Base-by-base conservation (phyloP, 2,888 invertebrate species). In the Physocephala rufipes region DNA sequence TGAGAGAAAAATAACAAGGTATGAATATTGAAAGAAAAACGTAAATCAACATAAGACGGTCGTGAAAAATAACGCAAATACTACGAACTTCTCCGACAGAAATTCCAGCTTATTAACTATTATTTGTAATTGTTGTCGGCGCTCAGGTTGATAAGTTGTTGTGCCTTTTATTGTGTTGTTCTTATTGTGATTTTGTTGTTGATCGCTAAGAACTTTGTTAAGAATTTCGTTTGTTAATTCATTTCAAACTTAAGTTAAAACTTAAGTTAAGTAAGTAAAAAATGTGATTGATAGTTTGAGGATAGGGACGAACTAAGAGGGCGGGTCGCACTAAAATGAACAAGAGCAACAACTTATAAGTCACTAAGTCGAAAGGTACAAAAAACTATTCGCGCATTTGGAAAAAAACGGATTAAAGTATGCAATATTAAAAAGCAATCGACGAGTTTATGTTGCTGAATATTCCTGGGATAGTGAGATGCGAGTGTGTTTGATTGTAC, bases 351-450 rank as follows among this genome's bases (percentile, higher is more conserved):
- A n/a, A n/a, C n/a, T 19, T 16, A 49, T 16, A 7, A 15, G 51
- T 1, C n/a, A n/a, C n/a, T n/a, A n/a, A n/a, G 63, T 16, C 21
- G 21, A 47, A 47, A 21, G 2, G 47, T 45, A 26, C 45, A 21
- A 24, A 47, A n/a, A n/a, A n/a, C n/a, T 4, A 30, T 21, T 45
- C 21, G 26, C 21, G 12, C 21, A 65, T 19, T 19, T 4, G n/a
- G 65, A 2, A 16, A 28, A n/a, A n/a, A 19, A 36, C 45, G 67
- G 58, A 58, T 45, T n/a, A 67, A 59, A 67, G 45, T 67, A 67
- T 67, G 58, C 67, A 67, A 58, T 65, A 49, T 65, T n/a, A 65
- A 65, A 65, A 51, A 28, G 65, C 30, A 65, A 65, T 30, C 47
- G 21, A 26, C 24, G 19, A 3, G 24, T 15, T 15, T 55, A 16